Percentiles rank a stretch among this genome's conserved stretches.
phyloP scores from a whole-genome alignment of 2,888 invertebrate genomes.

The Tuta absoluta region DNA sequence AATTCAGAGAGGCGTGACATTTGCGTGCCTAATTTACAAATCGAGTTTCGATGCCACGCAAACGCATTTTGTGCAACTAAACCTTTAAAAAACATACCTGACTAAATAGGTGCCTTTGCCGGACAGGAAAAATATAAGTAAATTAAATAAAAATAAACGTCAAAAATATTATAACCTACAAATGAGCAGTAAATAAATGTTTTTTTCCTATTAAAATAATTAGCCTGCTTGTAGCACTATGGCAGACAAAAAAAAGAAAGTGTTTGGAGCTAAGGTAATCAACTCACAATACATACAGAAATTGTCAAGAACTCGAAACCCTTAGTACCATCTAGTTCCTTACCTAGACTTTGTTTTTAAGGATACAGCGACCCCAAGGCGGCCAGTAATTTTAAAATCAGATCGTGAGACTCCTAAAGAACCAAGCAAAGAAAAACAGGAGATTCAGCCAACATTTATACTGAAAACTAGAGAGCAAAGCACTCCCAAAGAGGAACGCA shows the following conservation, averaged over 20 bases:
- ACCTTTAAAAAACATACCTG: no score
- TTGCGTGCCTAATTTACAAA: no score
- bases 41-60: no score
- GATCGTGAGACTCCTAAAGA: constrained; percentile 70
- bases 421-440: constrained; percentile 60
- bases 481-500: constrained; percentile 77
- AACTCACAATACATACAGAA: constrained; percentile 13
- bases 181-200: background rate
- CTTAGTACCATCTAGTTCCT: background rate
- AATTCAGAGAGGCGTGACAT: no score
- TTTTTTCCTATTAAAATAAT: no score
- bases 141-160: background rate
- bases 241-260: constrained; percentile 78
- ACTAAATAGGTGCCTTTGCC: no score
- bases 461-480: constrained; percentile 84
- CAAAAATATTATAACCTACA: background rate
- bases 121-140: no score
- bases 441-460: constrained; percentile 84
- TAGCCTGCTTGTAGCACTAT: background rate
- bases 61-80: no score
- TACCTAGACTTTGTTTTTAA: constrained; percentile 39
- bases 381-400: constrained; percentile 75
- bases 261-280: constrained; percentile 60
- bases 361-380: constrained; percentile 60
- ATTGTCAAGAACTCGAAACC: background rate